These are phyloP conservation scores for Florisuga fusca DNA, from an alignment of 2,797 vertebrate species.

Conservation along the genomic window DNA sequence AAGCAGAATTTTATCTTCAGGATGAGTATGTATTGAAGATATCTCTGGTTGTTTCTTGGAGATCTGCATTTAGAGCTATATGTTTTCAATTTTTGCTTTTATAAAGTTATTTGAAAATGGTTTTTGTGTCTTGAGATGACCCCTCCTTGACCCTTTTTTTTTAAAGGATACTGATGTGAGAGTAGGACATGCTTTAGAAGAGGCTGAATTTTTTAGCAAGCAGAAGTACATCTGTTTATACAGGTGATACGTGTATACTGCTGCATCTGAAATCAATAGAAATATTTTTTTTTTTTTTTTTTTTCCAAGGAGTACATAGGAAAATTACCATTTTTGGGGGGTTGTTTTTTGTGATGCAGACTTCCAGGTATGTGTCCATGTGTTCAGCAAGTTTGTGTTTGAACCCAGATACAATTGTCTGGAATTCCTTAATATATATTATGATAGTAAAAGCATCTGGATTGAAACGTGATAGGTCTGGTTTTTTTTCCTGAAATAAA, in stretches of 20 bases:
- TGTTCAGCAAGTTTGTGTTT: neutral
- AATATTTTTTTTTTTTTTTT: neutral
- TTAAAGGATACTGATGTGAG: neutral
- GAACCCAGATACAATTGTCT: neutral
- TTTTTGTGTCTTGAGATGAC: neutral
- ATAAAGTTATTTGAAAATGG: neutral
- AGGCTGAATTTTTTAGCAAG: neutral
- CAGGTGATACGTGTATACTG: neutral
- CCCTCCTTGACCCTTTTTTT: neutral
- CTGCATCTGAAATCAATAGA: neutral
- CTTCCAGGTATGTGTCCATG: neutral
- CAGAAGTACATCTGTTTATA: neutral
- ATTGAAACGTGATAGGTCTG: neutral
- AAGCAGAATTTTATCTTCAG: neutral
- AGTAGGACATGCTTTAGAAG: neutral
- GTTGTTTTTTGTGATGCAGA: neutral
- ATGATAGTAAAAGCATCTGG: neutral
- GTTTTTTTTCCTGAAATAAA: neutral
- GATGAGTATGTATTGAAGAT: neutral
- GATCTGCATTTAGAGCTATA: neutral
- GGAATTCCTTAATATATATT: neutral
- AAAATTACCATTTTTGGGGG: neutral
- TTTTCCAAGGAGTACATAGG: neutral
- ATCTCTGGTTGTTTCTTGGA: neutral
- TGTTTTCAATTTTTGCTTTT: neutral